Evolutionary conservation across 2,797 vertebrate species (phyloP), one percentile per base, ranked within the genome.

Genomic region (Lithobates sylvaticus): DNA sequence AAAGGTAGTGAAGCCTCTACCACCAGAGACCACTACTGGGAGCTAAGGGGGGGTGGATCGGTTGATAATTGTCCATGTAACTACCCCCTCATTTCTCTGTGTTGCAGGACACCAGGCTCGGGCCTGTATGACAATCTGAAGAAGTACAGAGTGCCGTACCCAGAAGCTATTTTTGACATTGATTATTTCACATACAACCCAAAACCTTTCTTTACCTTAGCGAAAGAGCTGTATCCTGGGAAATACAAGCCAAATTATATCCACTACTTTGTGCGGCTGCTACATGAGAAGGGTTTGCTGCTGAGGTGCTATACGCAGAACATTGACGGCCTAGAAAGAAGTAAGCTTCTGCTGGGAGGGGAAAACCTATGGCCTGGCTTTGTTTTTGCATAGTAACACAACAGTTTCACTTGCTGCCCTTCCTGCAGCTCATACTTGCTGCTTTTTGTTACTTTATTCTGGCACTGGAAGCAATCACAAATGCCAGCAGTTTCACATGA

Each of bases 281-380:
- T 97, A 44, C 93, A 96, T 86, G 94, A 94, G n/a, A 95, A 96
- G 90, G 94, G 94, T 21, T 89, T 96, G 86, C 90, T 96, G 87
- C 94, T 96, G 3, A 91, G 96, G 27, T 89, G 95, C 90, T 96
- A 96, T 91, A 87, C 81, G 1, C 86, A 87, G 58, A 83, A 96
- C 94, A 96, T 96, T 5, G 96, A 96, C 3, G 95, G 96, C 5
- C 91, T 96, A 79, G 95, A 96, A 89, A 95, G 94, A 88, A 15
- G 96, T 95, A 88, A 91, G 94, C 61, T 26, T 8, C 36, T 47
- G 3, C 5, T 54, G 50, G 4, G 15, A 16, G 4, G 50, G 50
- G 5, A 13, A 18, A 47, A 2, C 2, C 1, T 47, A 39, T 3
- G 12, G 12, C 44, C 13, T 47, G 2, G 10, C 44, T 0, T 13